phyloP scores from a whole-genome alignment of 2,888 invertebrate species.

The Xanthia icteritia region DNA sequence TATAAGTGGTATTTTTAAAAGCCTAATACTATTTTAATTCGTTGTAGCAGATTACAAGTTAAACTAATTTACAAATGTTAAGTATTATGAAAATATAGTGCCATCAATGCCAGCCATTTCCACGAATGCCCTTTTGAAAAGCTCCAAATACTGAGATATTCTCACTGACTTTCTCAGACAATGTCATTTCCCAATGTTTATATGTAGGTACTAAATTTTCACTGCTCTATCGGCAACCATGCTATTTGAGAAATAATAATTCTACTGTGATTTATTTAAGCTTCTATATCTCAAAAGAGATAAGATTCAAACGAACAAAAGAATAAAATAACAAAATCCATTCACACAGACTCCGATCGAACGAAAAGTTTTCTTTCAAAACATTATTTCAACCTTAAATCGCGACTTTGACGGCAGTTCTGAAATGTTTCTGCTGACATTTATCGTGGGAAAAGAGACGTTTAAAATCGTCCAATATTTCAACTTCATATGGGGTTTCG shows the following conservation, averaged over 20 bases:
- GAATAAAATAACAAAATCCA: conserved; percentile 56
- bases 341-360: conserved; percentile 53
- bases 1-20: conserved; percentile 18
- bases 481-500: conserved; percentile 27
- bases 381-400: conserved; percentile 62
- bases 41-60: background rate
- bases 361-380: conserved; percentile 59
- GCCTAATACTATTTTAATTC: background rate
- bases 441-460: conserved; percentile 35
- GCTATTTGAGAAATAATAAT: conserved; percentile 11
- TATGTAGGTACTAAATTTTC: background rate
- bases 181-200: background rate
- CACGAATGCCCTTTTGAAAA: background rate
- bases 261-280: conserved; percentile 41
- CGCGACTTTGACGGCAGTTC: conserved; percentile 47
- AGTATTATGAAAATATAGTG: background rate
- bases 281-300: conserved; percentile 20
- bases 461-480: conserved; percentile 48
- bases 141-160: conserved; percentile 1
- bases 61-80: background rate
- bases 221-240: background rate
- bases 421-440: conserved; percentile 40
- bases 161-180: conserved; percentile 11
- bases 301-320: conserved; percentile 47
- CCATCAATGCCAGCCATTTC: background rate